Evolutionary conservation across 1,140 invertebrate genomes (phyloP).

Genomic region (Mercenaria mercenaria): DNA sequence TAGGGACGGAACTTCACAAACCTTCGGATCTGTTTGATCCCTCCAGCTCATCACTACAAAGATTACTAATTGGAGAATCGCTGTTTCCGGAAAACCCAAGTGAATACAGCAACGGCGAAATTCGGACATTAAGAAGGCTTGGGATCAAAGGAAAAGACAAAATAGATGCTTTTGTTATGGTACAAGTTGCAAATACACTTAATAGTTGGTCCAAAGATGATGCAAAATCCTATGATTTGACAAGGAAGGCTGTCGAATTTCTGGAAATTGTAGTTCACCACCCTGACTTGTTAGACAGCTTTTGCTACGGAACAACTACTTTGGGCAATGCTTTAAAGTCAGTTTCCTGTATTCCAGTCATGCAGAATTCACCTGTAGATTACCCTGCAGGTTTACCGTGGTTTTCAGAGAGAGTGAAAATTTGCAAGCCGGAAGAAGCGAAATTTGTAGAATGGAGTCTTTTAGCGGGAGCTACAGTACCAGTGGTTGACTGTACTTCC

Average conservation of each 20-base stretch:
- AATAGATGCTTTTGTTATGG: neutral
- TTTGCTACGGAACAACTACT: neutral
- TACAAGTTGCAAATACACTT: neutral
- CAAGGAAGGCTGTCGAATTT: neutral
- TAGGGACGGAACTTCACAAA: neutral
- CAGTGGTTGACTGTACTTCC: constrained; percentile 21
- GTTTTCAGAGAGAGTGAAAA: neutral
- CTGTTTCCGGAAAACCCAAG: too few species aligned
- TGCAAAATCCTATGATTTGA: neutral
- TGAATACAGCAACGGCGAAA: neutral
- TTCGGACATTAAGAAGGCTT: neutral
- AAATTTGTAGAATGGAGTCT: neutral
- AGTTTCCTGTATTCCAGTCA: neutral
- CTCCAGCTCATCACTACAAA: neutral
- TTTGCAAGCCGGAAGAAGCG: constrained; percentile 5
- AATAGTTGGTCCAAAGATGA: neutral
- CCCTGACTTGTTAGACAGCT: neutral
- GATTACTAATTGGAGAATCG: neutral
- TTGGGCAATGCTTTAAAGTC: neutral
- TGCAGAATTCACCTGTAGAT: neutral
- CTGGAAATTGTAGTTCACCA: neutral
- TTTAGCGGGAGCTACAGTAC: too few species aligned
- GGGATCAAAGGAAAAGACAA: neutral
- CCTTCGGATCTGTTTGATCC: constrained; percentile 35
- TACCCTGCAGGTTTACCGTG: constrained; percentile 23